phyloP scores from a whole-genome alignment of 2,113 vertebrate genomes.

The Pogonocichla stellata region DNA sequence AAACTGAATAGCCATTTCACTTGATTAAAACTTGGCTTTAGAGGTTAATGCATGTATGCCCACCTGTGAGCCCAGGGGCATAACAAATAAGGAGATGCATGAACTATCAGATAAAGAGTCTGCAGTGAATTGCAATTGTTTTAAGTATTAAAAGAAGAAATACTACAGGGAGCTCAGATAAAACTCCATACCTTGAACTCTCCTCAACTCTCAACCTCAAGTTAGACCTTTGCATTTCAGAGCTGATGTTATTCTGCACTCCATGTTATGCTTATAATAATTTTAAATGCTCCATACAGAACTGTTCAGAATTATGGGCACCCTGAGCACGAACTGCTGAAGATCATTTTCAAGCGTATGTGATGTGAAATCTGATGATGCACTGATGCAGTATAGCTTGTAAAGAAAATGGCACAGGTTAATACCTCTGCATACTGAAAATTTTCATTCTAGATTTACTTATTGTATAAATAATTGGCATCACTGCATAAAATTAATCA shows the following conservation, averaged over 20 bases:
- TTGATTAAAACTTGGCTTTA: not conserved
- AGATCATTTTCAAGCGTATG: slow-evolving; percentile 1
- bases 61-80: slow-evolving; percentile 5
- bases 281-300: slow-evolving; percentile 15
- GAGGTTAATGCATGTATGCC: slow-evolving; percentile 42
- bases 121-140: slow-evolving; percentile 32
- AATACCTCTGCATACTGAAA: not conserved
- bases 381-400: not conserved
- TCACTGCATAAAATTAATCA: not conserved
- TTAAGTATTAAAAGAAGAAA: slow-evolving; percentile 32
- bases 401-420: not conserved
- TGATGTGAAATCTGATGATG: slow-evolving; percentile 13
- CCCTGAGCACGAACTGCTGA: not conserved
- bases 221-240: slow-evolving; percentile 4
- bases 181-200: slow-evolving; percentile 24
- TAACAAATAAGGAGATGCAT: slow-evolving; percentile 46
- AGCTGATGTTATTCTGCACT: slow-evolving; percentile 18
- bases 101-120: slow-evolving; percentile 25
- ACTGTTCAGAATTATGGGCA: slow-evolving; percentile 4
- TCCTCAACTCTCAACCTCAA: not conserved
- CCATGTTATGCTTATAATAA: not conserved
- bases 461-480: not conserved
- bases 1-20: slow-evolving; percentile 11
- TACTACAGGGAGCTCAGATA: slow-evolving; percentile 1
- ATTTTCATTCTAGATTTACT: not conserved